Conservation (phyloP, 2,797 vertebrate genomes). For the Mergus octosetaceus region DNA sequence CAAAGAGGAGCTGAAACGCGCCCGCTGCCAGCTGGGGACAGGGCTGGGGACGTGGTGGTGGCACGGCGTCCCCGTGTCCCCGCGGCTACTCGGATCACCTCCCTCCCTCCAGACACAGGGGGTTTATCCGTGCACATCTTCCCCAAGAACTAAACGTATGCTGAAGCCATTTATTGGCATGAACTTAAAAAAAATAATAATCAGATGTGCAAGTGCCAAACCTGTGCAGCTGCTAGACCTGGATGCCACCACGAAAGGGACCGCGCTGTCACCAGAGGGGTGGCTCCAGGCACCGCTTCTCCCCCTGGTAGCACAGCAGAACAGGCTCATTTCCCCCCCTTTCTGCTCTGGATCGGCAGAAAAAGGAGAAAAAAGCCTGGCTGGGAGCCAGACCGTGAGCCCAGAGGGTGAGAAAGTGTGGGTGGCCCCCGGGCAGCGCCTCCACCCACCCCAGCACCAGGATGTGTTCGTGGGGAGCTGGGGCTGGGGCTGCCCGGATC, state of each 20-base stretch:
- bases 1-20: neutral
- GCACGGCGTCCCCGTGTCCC: neutral
- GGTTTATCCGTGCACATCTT: rapidly evolving
- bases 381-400: neutral
- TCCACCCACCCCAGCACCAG: neutral
- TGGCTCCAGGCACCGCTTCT: rapidly evolving
- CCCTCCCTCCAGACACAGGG: rapidly evolving
- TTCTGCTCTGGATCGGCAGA: rapidly evolving
- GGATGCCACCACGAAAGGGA: rapidly evolving
- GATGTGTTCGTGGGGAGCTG: neutral
- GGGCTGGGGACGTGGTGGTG: neutral
- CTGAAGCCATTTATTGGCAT: neutral
- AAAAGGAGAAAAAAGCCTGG: neutral
- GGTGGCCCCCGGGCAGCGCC: neutral
- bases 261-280: rapidly evolving
- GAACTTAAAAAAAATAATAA: no score
- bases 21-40: neutral
- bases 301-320: neutral
- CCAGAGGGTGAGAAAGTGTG: rapidly evolving
- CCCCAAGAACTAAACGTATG: rapidly evolving
- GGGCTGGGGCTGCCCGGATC: neutral
- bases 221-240: rapidly evolving
- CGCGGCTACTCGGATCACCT: neutral
- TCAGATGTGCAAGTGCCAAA: rapidly evolving
- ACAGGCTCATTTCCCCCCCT: neutral